Conservation (phyloP, 2,113 vertebrate genomes). For the Clinocottus analis region DNA sequence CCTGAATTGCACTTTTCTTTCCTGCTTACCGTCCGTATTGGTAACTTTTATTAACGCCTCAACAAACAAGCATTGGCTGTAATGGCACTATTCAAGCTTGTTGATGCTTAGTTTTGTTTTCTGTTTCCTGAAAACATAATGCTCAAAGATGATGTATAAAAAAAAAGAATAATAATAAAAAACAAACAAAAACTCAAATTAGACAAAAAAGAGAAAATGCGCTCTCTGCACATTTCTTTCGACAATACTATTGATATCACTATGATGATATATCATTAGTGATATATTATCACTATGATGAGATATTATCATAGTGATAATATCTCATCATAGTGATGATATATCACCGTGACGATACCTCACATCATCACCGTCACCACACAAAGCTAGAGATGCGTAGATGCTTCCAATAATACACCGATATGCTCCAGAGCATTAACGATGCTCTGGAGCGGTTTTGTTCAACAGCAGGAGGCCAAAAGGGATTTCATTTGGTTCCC, state of each 20-base stretch:
- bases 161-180: slow-evolving; percentile 69
- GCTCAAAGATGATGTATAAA: slow-evolving; percentile 79
- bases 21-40: slow-evolving; percentile 74
- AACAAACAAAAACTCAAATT: slow-evolving; percentile 75
- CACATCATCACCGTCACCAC: slow-evolving; percentile 86
- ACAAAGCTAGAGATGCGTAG: slow-evolving; percentile 77
- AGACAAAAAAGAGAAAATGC: slow-evolving; percentile 82
- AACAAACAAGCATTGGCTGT: slow-evolving; percentile 83
- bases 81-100: slow-evolving; percentile 79
- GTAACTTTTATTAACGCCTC: slow-evolving; percentile 83
- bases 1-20: slow-evolving; percentile 84
- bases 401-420: slow-evolving; percentile 73
- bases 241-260: slow-evolving; percentile 88
- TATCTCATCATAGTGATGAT: too few species aligned
- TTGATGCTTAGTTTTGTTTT: slow-evolving; percentile 86
- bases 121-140: slow-evolving; percentile 98
- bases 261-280: too few species aligned
- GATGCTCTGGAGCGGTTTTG: slow-evolving; percentile 80
- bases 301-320: too few species aligned
- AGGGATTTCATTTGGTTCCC: slow-evolving; percentile 86
- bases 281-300: too few species aligned
- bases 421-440: slow-evolving; percentile 77
- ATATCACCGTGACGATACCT: too few species aligned
- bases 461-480: slow-evolving; percentile 86
- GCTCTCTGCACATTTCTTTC: slow-evolving; percentile 83